These are phyloP conservation scores for Crotalus horridus DNA, from an alignment of 2,113 vertebrate genomes.

Conservation along the genomic window DNA sequence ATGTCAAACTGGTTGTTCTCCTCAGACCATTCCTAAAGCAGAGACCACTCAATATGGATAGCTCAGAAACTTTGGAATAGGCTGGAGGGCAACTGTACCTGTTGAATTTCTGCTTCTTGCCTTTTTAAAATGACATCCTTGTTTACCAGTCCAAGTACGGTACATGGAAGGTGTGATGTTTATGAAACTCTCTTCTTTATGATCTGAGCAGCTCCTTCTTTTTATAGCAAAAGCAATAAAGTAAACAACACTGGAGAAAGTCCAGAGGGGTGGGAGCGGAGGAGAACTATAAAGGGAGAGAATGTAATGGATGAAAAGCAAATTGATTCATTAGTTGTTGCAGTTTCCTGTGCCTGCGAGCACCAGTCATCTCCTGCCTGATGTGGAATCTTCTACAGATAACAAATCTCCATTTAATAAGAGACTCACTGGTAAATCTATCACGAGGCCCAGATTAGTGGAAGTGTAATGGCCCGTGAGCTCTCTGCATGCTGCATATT, in stretches of 20 bases:
- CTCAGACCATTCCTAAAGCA: background rate
- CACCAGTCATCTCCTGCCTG: slow-evolving; percentile 5
- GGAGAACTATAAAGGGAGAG: slow-evolving; percentile 1
- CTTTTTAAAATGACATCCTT: background rate
- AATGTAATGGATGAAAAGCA: background rate
- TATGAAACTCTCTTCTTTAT: background rate
- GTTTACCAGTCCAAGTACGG: background rate
- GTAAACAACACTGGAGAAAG: background rate
- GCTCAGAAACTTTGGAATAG: background rate
- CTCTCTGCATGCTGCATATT: background rate
- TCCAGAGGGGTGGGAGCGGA: background rate
- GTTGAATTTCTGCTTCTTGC: background rate
- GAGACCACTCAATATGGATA: background rate
- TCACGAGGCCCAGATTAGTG: slow-evolving; percentile 21
- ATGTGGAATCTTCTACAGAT: background rate
- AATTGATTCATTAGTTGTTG: slow-evolving; percentile 28
- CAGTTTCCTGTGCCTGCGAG: slow-evolving; percentile 12
- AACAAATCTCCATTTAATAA: slow-evolving; percentile 38
- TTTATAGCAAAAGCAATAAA: background rate
- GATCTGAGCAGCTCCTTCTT: background rate
- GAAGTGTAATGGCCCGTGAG: slow-evolving; percentile 7
- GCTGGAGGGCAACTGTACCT: background rate
- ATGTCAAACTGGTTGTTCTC: background rate
- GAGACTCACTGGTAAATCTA: slow-evolving; percentile 13
- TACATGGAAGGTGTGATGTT: background rate